phyloP scores from a whole-genome alignment of 2,888 invertebrate species.

The Acanthococcus lagerstroemiae region DNA sequence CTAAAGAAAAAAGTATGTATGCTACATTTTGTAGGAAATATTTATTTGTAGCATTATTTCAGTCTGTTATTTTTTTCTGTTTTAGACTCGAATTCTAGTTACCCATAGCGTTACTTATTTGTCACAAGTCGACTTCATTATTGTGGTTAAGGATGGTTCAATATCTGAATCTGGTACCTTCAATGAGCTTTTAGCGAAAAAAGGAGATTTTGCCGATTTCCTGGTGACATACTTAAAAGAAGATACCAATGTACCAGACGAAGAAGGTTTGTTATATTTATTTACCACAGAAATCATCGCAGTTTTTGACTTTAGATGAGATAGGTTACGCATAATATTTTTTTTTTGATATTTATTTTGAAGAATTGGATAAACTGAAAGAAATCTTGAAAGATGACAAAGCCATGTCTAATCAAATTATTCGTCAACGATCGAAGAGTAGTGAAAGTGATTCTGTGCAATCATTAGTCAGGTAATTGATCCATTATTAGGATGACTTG shows the following conservation, averaged over 20 bases:
- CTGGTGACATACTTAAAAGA: constrained; percentile 69
- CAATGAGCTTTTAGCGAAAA: constrained; percentile 72
- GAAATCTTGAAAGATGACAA: constrained; percentile 60
- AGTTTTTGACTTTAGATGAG: not conserved
- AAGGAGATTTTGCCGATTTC: constrained; percentile 79
- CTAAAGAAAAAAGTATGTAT: constrained; percentile 41
- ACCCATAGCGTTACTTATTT: constrained; percentile 92
- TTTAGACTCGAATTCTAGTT: constrained; percentile 72
- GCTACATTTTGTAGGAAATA: not conserved
- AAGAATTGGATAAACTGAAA: constrained; percentile 60
- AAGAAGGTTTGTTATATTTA: constrained; percentile 32
- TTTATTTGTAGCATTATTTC: not conserved
- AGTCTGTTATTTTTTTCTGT: too few relatives aligned
- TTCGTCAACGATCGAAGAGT: constrained; percentile 12
- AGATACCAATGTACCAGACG: constrained; percentile 34
- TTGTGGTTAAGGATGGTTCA: constrained; percentile 77
- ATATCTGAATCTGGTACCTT: constrained; percentile 86
- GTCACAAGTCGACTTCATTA: constrained; percentile 77
- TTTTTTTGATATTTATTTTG: constrained; percentile 33
- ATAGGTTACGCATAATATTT: not conserved
- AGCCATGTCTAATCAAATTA: constrained; percentile 42
- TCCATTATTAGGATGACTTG: too few relatives aligned
- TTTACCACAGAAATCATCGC: not conserved
- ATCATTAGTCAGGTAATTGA: constrained; percentile 4
- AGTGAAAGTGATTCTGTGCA: constrained; percentile 14